Base-by-base conservation (phyloP, 2,797 vertebrate genomes). In the Premnoplex brunnescens region DNA sequence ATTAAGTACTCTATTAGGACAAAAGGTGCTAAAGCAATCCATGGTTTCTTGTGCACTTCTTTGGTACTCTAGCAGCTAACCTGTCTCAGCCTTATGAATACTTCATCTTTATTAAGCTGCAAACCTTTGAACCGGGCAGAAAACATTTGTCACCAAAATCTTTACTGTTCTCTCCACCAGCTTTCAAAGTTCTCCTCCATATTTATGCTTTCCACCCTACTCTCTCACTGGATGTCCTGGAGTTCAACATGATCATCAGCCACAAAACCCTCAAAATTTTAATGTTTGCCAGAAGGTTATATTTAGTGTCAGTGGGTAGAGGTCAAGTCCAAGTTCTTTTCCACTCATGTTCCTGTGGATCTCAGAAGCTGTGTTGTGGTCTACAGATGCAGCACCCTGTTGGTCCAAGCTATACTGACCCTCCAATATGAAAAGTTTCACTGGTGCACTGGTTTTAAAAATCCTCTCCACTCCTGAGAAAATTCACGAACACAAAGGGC, bases 261-360 rank as follows among this genome's bases (percentile, higher is more conserved):
- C 94, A 94, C 83, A 79, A 88, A 94, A 59, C 77, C 63, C 91
- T 93, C 92, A 85, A 94, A 96, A 89, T 94, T 89, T 64, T 90
- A 86, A 68, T 95, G 74, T 91, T 93, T 93, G 91, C 88, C 77
- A 90, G 92, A 69, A 95, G 55, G 66, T 84, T 95, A 63, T 92
- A 88, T 84, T 92, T 88, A 90, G 85, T 84, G 55, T 86, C 34
- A 56, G 76, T 58, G 82, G 58, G 48, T 86, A 91, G n/a, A 95
- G 71, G 54, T 88, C 36, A 85, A 84, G 69, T 73, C 88, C 9
- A 14, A 62, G 76, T 86, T 67, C 67, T 92, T 93, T 86, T 84
- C 37, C 63, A 56, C 52, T 63, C 55, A 73, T 36, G 44, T 60
- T 92, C 59, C 67, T 0, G 2, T 76, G 63, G 36, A 49, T 63